Evolutionary conservation across 1,140 invertebrate species (phyloP).

Genomic region (Drosophila seguyi): DNA sequence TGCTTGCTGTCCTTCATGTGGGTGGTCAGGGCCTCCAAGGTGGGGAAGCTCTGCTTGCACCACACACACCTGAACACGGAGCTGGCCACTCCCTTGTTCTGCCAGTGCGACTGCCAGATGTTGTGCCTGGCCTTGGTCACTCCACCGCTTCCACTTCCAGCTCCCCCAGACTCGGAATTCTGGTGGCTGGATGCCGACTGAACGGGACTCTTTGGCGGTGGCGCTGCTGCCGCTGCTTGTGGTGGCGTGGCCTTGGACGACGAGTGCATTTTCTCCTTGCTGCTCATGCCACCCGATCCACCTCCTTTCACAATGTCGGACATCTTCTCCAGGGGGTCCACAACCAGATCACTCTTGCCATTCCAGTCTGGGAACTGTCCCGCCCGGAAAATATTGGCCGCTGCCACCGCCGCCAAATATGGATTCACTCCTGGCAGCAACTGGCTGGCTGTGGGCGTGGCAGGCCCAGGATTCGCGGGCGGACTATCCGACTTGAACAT

Average conservation of each 20-base stretch:
- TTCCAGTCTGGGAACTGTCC: conserved; percentile 90
- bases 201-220: conserved; percentile 63
- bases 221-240: conserved; percentile 13
- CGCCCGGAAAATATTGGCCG: conserved; percentile 91
- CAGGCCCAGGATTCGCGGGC: conserved; percentile 87
- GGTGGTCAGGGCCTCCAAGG: conserved; percentile 94
- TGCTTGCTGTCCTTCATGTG: conserved; percentile 98
- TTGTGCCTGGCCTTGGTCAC: conserved; percentile 90
- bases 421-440: conserved; percentile 91
- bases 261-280: conserved; percentile 85
- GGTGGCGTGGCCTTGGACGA: conserved; percentile 50
- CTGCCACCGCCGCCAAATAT: conserved; percentile 92
- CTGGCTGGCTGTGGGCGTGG: conserved; percentile 88
- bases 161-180: conserved; percentile 54
- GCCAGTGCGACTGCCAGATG: conserved; percentile 97
- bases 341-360: conserved; percentile 91
- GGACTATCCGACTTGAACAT: conserved; percentile 86
- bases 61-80: conserved; percentile 97
- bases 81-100: conserved; percentile 96
- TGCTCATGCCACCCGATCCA: conserved; percentile 9
- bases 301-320: conserved; percentile 89
- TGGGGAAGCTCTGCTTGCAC: conserved; percentile 97
- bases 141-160: conserved; percentile 83
- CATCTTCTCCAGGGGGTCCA: conserved; percentile 96
- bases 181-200: conserved; percentile 18